A percentile compares a stretch with the other conserved stretches of the same genome.
Conservation (phyloP, 2,797 vertebrate genomes). For the Fratercula arctica region DNA sequence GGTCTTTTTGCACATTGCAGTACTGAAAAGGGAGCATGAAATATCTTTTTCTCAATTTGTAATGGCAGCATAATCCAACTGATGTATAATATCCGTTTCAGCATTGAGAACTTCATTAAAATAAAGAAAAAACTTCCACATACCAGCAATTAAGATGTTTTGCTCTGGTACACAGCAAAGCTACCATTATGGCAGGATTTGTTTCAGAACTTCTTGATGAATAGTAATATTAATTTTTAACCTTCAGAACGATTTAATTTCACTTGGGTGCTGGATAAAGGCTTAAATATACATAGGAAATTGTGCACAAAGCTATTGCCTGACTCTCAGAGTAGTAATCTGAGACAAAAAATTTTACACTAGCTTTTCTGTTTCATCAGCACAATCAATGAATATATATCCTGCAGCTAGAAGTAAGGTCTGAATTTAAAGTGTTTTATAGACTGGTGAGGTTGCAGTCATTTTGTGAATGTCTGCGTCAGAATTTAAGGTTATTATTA, state of each 20-base stretch:
- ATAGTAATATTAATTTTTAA: constrained; percentile 1
- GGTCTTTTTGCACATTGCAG: not conserved
- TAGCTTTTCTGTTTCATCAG: constrained; percentile 28
- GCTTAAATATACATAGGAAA: not conserved
- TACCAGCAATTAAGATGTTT: not conserved
- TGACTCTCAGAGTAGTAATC: not conserved
- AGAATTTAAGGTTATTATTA: not conserved
- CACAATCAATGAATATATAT: not conserved
- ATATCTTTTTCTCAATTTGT: constrained; percentile 10
- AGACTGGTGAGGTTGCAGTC: not conserved
- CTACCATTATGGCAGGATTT: not conserved
- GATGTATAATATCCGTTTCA: not conserved
- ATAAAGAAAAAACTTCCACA: not conserved
- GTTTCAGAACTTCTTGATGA: constrained; percentile 8
- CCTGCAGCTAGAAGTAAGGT: not conserved
- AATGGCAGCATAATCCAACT: not conserved
- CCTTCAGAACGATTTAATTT: not conserved
- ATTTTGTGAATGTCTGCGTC: not conserved
- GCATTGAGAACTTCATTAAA: not conserved
- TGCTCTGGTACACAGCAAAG: not conserved
- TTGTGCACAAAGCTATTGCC: not conserved
- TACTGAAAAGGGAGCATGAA: constrained; percentile 5
- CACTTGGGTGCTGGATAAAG: not conserved
- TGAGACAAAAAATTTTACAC: not conserved
- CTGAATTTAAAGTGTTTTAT: not conserved